These are phyloP conservation scores for Dicaeum eximium DNA, from an alignment of 2,113 vertebrate genomes.

Conservation along the genomic window DNA sequence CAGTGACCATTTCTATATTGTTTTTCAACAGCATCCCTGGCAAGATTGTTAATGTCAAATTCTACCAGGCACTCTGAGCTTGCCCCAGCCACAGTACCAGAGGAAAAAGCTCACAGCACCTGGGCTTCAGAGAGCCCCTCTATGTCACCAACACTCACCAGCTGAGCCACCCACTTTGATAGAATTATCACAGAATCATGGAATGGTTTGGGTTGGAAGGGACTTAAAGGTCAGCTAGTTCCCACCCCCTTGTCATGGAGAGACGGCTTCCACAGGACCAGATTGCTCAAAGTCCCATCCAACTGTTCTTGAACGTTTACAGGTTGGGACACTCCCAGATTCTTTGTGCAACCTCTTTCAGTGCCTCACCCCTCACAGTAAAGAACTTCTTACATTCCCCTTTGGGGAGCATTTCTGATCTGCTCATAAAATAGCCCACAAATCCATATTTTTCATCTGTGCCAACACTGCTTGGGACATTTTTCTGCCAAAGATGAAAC, in stretches of 20 bases:
- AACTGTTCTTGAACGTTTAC: neutral
- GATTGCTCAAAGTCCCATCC: neutral
- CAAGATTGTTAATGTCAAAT: neutral
- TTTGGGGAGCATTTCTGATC: neutral
- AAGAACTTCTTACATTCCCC: neutral
- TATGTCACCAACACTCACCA: neutral
- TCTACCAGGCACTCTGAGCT: neutral
- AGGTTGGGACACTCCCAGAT: neutral
- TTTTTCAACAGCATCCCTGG: neutral
- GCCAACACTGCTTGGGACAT: too few species aligned
- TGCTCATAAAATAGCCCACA: neutral
- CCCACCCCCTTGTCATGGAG: fast-evolving
- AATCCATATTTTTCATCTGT: neutral
- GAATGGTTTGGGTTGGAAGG: neutral
- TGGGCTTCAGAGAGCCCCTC: neutral
- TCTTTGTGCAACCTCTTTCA: neutral
- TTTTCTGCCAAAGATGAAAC: neutral
- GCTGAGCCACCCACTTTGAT: neutral
- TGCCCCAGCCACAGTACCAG: neutral
- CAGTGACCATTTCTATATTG: neutral
- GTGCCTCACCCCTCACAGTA: neutral
- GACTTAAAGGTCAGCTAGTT: neutral
- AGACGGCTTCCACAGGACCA: neutral
- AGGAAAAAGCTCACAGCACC: neutral
- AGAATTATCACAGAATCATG: neutral